These are phyloP conservation scores for Mus spretus DNA, from an alignment of 2,797 vertebrate species.

Conservation along the genomic window DNA sequence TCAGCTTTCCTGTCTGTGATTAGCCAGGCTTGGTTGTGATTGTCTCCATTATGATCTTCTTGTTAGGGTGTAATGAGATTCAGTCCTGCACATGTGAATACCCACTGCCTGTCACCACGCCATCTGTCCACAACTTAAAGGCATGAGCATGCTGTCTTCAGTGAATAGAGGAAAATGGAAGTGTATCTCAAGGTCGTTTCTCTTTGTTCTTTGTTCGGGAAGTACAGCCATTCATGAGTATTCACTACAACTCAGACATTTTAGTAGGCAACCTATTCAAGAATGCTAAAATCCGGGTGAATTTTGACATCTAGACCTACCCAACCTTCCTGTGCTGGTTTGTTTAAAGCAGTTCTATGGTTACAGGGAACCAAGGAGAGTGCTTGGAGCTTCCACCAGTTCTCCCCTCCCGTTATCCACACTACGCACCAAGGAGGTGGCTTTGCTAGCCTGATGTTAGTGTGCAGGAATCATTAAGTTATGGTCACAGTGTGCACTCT, in stretches of 20 bases:
- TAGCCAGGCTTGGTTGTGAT: constrained; percentile 67
- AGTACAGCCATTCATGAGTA: background rate
- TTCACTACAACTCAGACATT: background rate
- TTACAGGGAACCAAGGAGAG: background rate
- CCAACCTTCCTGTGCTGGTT: background rate
- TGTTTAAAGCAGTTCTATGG: background rate
- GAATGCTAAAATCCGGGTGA: background rate
- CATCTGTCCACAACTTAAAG: constrained; percentile 81
- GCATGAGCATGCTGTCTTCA: constrained; percentile 63
- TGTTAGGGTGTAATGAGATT: constrained; percentile 82
- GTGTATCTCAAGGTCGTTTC: constrained; percentile 47
- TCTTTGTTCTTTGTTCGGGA: constrained; percentile 78
- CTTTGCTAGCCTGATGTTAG: background rate
- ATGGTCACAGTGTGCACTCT: rapidly evolving
- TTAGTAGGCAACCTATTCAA: background rate
- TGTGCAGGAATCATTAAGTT: background rate
- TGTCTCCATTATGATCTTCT: constrained; percentile 73
- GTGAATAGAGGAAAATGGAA: constrained; percentile 77
- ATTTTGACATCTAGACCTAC: background rate
- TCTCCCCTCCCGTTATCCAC: background rate
- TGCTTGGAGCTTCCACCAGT: background rate
- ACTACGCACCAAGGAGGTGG: too few relatives aligned
- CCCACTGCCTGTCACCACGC: constrained; percentile 77
- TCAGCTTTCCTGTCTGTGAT: constrained; percentile 63
- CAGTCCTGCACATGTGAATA: constrained; percentile 64